A percentile compares a stretch with the other conserved stretches of the same genome.
Evolutionary conservation across 2,888 invertebrate genomes (phyloP).

Genomic region (Agrochola litura): DNA sequence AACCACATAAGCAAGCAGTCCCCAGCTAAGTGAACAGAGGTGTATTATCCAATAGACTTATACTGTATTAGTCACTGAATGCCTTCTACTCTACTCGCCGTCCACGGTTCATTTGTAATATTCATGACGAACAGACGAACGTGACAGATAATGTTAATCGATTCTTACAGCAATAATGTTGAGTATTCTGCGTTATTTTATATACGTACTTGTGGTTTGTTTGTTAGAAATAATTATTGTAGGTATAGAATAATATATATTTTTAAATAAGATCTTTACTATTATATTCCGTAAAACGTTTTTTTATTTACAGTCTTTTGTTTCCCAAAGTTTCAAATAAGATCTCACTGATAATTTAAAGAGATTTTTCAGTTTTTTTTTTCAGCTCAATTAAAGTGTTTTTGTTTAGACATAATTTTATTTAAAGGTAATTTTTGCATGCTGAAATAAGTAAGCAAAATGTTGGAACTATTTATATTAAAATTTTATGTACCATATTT

Average conservation of each 20-base stretch:
- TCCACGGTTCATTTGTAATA: slow-evolving; percentile 19
- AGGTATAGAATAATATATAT: background rate
- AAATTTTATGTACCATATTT: no score
- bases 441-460: no score
- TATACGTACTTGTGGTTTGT: background rate
- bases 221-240: background rate
- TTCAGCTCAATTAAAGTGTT: no score
- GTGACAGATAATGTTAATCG: slow-evolving; percentile 40
- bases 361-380: no score
- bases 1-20: background rate
- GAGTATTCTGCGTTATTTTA: slow-evolving; percentile 12
- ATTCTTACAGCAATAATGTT: slow-evolving; percentile 9
- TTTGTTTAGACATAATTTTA: no score
- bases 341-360: no score
- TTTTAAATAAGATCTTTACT: background rate
- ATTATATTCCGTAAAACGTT: background rate
- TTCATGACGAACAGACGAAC: slow-evolving; percentile 14
- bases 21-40: slow-evolving; percentile 16
- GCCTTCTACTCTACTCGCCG: slow-evolving; percentile 18
- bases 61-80: slow-evolving; percentile 50
- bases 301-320: background rate
- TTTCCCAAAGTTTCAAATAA: background rate
- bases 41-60: slow-evolving; percentile 22
- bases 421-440: no score
- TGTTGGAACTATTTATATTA: no score